Percentiles rank a stretch among this genome's conserved stretches.
phyloP scores from a whole-genome alignment of 2,797 vertebrate species.

The Setipinna tenuifilis region DNA sequence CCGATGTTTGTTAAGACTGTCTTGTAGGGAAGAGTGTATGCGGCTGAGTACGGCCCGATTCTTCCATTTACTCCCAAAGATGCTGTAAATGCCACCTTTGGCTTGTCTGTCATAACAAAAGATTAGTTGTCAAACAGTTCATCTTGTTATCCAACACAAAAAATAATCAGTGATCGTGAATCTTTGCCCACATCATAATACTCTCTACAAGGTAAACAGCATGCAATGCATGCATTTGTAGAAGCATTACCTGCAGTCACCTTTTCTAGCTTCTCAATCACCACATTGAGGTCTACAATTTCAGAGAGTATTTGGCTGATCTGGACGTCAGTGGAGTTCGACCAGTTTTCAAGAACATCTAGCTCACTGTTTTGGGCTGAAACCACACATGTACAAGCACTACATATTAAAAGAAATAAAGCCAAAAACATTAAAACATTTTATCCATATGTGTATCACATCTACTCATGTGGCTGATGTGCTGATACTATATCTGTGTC shows the following conservation, averaged over 20 bases:
- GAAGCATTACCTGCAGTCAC: background rate
- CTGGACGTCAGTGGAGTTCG: background rate
- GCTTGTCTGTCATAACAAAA: background rate
- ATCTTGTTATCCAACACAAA: background rate
- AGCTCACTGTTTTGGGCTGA: background rate
- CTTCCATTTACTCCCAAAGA: background rate
- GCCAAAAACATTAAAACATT: no score
- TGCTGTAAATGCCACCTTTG: background rate
- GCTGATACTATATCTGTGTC: no score
- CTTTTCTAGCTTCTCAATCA: background rate
- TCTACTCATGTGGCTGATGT: no score
- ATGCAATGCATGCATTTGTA: background rate
- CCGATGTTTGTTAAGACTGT: background rate
- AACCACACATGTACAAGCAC: background rate
- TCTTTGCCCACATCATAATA: background rate
- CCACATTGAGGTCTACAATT: background rate
- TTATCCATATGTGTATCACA: no score
- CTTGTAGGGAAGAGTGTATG: background rate
- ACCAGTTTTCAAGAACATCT: conserved; percentile 1
- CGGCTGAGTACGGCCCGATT: background rate
- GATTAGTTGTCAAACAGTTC: background rate
- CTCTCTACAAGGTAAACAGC: background rate
- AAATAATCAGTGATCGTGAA: background rate
- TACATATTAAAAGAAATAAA: background rate
- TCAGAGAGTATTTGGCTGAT: background rate